Evolutionary conservation across 2,113 vertebrate species (phyloP), one percentile per base, ranked within the genome.

Genomic region (Oncorhynchus clarkii): DNA sequence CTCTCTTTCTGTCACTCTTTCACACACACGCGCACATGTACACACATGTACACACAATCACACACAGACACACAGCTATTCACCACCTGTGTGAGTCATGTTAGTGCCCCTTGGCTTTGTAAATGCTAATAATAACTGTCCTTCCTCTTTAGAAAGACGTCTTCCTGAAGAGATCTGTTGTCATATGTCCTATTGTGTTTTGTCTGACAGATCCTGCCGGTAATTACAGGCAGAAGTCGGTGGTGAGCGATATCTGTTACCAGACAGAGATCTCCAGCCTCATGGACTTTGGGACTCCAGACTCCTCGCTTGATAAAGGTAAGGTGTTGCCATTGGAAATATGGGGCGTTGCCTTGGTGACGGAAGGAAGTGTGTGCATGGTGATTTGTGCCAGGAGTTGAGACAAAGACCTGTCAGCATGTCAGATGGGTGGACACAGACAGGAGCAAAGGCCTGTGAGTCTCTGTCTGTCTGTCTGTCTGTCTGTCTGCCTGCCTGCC

Each of bases 231-330:
- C 91, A 92, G 84, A 93, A 93, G 86, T 81, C 91, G 2, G 60
- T 90, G 72, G 83, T 93, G 83, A 91, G 88, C 13, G 92, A 93
- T 86, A 90, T 93, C 88, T 92, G 91, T 86, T 94, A 92, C 88
- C 88, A 91, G 18, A 85, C 89, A 5, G 91, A 92, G 79, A 94
- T 93, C 83, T 92, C 92, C 66, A 91, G 90, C 88, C 81, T 94
- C 80, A 92, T 93, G 91, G 91, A 94, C 84, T 94, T 94, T 74
- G 87, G 88, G 79, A 90, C 90, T 24, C 88, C 88, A 27, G 93
- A 94, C 82, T 94, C 91, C 76, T 90, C 92, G 1, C 87, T 93
- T 11, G 92, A 92, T 74, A 94, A 94, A 93, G 92, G 93, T 94
- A 89, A 72, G 77, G 29, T 13, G 1, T 76, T 9, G 67, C 70